Percentiles rank a stretch among this genome's conserved stretches.
Evolutionary conservation across 2,797 vertebrate genomes (phyloP).

Genomic region (Pogonophryne albipinna): DNA sequence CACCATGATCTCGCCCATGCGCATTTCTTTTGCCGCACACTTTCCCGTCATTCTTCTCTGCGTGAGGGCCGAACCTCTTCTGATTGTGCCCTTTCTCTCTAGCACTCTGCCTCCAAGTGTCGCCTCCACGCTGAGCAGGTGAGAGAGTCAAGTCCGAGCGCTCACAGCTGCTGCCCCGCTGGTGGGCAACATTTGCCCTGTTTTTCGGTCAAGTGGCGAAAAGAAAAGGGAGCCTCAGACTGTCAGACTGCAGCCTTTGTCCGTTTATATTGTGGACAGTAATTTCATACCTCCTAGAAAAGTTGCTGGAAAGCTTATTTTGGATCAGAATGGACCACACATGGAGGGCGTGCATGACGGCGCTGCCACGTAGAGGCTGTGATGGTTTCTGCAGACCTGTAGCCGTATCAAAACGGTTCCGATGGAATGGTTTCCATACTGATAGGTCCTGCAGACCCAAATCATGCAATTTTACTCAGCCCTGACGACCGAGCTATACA

Average conservation of each 20-base stretch:
- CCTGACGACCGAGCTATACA: conserved; percentile 51
- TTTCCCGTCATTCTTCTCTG: conserved; percentile 23
- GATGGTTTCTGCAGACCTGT: conserved; percentile 68
- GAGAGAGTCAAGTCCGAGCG: conserved; percentile 29
- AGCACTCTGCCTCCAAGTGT: conserved; percentile 9
- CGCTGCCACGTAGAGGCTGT: conserved; percentile 44
- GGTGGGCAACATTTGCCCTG: conserved; percentile 10
- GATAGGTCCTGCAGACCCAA: conserved; percentile 53
- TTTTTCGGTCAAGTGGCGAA: conserved; percentile 33
- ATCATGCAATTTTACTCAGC: conserved; percentile 66
- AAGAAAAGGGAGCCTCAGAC: conserved; percentile 39
- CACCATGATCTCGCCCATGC: conserved; percentile 23
- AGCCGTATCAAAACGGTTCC: conserved; percentile 67
- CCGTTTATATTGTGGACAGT: conserved; percentile 62
- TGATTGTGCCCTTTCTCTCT: conserved; percentile 11
- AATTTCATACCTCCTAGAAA: conserved; percentile 67
- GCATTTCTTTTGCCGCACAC: conserved; percentile 24
- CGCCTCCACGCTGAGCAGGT: conserved; percentile 37
- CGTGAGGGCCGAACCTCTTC: conserved; percentile 27
- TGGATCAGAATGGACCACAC: conserved; percentile 65
- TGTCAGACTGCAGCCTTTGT: conserved; percentile 34
- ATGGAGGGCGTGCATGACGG: conserved; percentile 54
- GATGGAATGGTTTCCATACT: conserved; percentile 70
- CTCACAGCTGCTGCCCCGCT: conserved; percentile 19
- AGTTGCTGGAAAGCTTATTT: conserved; percentile 66